Conservation (phyloP, 2,888 invertebrate genomes). For the Tinea pellionella region DNA sequence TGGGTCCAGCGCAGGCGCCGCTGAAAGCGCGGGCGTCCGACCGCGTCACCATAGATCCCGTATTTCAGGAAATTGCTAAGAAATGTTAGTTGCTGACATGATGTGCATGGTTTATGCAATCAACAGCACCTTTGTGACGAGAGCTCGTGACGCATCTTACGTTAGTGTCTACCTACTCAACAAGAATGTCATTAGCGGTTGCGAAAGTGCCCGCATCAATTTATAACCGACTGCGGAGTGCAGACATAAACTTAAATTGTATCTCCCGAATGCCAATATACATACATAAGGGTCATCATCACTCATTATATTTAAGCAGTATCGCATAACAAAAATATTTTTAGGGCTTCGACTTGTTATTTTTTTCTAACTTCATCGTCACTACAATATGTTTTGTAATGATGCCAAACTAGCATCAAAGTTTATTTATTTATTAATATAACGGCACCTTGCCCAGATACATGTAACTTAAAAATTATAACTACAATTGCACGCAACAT, state of each 20-base stretch:
- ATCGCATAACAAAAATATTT: too few species aligned
- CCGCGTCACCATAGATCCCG: slow-evolving; percentile 63
- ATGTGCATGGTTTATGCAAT: slow-evolving; percentile 41
- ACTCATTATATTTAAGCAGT: background rate
- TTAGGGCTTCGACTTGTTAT: too few species aligned
- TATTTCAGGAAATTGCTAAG: slow-evolving; percentile 62
- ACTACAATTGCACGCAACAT: too few species aligned
- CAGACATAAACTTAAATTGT: background rate
- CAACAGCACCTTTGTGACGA: slow-evolving; percentile 42
- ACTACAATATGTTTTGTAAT: too few species aligned
- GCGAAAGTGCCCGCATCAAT: slow-evolving; percentile 16
- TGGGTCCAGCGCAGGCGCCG: slow-evolving; percentile 73
- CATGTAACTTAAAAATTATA: too few species aligned
- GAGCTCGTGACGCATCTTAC: slow-evolving; percentile 44
- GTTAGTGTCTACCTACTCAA: slow-evolving; percentile 32
- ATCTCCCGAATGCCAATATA: background rate
- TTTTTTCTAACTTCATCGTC: too few species aligned
- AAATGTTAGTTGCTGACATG: slow-evolving; percentile 33
- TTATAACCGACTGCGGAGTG: background rate
- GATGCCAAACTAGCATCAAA: too few species aligned
- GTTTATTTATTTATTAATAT: too few species aligned
- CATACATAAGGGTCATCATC: background rate
- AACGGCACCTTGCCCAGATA: too few species aligned
- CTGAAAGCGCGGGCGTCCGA: slow-evolving; percentile 67
- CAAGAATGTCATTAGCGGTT: slow-evolving; percentile 55